Percentiles rank a stretch among this genome's conserved stretches.
Evolutionary conservation across 2,888 invertebrate genomes (phyloP).

Genomic region (Tanytarsus gracilentus): DNA sequence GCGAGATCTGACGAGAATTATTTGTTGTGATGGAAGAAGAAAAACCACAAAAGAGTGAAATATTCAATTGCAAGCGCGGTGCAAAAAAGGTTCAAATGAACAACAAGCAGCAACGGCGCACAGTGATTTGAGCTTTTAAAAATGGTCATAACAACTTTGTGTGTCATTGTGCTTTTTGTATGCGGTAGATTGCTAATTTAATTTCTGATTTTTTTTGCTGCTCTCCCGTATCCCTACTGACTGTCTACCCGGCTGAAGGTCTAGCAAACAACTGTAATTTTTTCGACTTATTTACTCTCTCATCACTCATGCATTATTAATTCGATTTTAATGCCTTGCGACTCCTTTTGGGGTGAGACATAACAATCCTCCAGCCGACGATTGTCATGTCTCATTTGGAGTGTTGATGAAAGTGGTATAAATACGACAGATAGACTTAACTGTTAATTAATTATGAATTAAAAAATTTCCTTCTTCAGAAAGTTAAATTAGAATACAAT

Average conservation of each 20-base stretch:
- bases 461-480: background rate
- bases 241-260: background rate
- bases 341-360: background rate
- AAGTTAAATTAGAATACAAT: constrained; percentile 18
- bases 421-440: background rate
- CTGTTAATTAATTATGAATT: constrained; percentile 27
- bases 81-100: constrained; percentile 7
- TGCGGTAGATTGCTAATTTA: constrained; percentile 29
- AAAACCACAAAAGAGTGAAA: constrained; percentile 1
- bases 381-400: constrained; percentile 1
- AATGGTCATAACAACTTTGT: constrained; percentile 28
- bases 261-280: constrained; percentile 2
- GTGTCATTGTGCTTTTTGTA: constrained; percentile 4
- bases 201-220: constrained; percentile 2
- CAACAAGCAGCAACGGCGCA: constrained; percentile 15
- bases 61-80: background rate
- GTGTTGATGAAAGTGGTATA: background rate
- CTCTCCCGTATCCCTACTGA: background rate
- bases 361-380: constrained; percentile 14
- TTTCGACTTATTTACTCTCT: background rate
- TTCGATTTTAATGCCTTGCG: constrained; percentile 23
- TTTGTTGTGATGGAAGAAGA: background rate
- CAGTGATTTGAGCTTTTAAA: constrained; percentile 12
- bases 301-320: constrained; percentile 27
- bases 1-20: no score